Base-by-base conservation (phyloP, 2,113 vertebrate species). In the Salminus brasiliensis region DNA sequence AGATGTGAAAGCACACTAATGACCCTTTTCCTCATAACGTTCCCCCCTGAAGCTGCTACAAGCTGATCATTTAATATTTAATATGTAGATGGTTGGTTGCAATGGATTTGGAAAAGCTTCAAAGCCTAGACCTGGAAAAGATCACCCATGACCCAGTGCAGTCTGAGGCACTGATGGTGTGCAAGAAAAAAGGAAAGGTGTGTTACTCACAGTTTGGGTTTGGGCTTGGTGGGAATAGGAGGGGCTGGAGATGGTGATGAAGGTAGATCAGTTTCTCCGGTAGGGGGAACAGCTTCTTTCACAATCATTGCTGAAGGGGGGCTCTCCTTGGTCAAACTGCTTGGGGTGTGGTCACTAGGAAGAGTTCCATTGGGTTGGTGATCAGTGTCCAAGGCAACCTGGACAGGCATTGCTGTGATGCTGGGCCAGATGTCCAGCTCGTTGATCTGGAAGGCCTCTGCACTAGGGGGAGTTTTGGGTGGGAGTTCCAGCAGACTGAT, bases 191-290 rank as follows among this genome's bases (percentile, higher is more conserved):
- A 74, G n/a, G n/a, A n/a, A n/a, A n/a, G n/a, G n/a, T 11, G 76
- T 67, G 87, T 47, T 91, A 99, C 98, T 99, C 91, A 99, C 98
- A 99, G 94, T 89, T 98, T 99, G 39, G 98, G 98, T 86, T 94
- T 94, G 16, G 93, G 93, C 81, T 96, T 99, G 84, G 95, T 95
- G 62, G 96, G 95, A 82, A 98, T 90, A 0, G 97, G 97, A 15
- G 93, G 96, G 23, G 85, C 76, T 80, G 83, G 76, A 78, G 81
- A 73, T 39, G 81, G 78, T 16, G 81, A 76, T 47, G 65, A 82
- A 76, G 89, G 85, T 25, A 73, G 59, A 5, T 86, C 88, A 12
- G 90, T 77, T 83, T 86, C 90, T 86, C 84, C 79, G 25, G 75
- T 80, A 76, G 62, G 77, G 36, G 88, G 81, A 4, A 84, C 59